Base-by-base conservation (phyloP, 2,113 vertebrate species). In the Cochlearius cochlearius region DNA sequence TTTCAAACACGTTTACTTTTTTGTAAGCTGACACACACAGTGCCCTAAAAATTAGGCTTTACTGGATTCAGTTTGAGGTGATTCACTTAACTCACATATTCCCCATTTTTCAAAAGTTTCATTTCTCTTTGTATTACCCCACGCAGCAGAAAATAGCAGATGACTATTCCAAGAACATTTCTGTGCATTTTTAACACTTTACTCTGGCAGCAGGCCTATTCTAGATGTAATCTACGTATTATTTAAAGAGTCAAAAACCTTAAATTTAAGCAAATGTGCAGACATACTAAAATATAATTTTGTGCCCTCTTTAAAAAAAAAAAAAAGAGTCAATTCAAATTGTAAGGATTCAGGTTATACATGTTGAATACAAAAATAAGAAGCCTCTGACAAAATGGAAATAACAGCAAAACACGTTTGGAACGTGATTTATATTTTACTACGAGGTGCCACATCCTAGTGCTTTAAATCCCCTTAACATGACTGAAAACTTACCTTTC, bases 401-500 rank as follows among this genome's bases (percentile, higher is more conserved):
- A 81, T 10, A 69, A 69, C 6, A 5, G 4, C 9, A 80, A 86
- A 69, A 9, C 26, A 66, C 2, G 2, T 45, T 39, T 69, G 17
- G n/a, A 88, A 21, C 3, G 18, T 2, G 11, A 79, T 36, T 67
- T 29, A 3, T 45, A n/a, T 75, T 86, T 74, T 63, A 49, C 22
- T 55, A 36, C 0, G 0, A 67, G 10, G 2, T 53, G 49, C 32
- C 17, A 64, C 12, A 74, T 25, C 47, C 29, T 30, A 90, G 27
- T 41, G 22, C 34, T 73, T 82, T 74, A 50, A 93, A 58, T 21
- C 38, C 83, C 58, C 34, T 77, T 16, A 12, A 58, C 2, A 12
- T 29, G 32, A 91, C 72, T 36, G 15, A 98, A 67, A 64, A 15
- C 45, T 41, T 56, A 96, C 98, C 98, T 98, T 99, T 99, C 95